These are phyloP conservation scores for Drosophila chauvacae DNA, from an alignment of 1,140 invertebrate species.

Conservation along the genomic window DNA sequence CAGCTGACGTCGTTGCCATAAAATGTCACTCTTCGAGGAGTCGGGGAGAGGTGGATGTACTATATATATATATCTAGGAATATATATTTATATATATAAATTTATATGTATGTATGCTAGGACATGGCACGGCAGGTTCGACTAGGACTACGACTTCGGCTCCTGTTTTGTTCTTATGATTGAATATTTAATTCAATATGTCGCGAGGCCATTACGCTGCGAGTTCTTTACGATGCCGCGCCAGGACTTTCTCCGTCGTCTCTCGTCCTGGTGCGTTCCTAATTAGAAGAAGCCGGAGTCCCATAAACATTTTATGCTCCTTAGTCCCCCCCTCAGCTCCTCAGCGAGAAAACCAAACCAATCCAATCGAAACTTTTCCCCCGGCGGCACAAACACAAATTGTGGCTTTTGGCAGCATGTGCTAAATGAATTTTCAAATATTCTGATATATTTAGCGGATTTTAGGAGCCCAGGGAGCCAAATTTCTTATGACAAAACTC, in stretches of 20 bases:
- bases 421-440: conserved; percentile 12
- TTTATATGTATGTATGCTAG: not conserved
- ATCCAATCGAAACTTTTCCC: conserved; percentile 49
- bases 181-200: conserved; percentile 82
- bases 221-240: conserved; percentile 43
- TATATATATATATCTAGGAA: not conserved
- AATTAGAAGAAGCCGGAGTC: conserved; percentile 48
- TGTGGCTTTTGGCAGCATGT: conserved; percentile 23
- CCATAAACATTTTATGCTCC: conserved; percentile 56
- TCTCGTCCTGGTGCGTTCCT: conserved; percentile 26
- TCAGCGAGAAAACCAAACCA: conserved; percentile 21
- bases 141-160: conserved; percentile 34
- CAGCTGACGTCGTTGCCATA: conserved; percentile 72
- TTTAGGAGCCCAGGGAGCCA: not conserved
- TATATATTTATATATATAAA: not conserved
- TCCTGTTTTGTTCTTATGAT: conserved; percentile 69
- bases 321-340: not conserved
- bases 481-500: not conserved
- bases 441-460: not conserved
- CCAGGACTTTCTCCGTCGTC: conserved; percentile 3
- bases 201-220: conserved; percentile 58
- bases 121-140: conserved; percentile 10
- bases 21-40: conserved; percentile 64
- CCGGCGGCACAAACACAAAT: conserved; percentile 4
- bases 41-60: not conserved